phyloP scores from a whole-genome alignment of 1,140 invertebrate genomes.

The Vanessa tameamea region DNA sequence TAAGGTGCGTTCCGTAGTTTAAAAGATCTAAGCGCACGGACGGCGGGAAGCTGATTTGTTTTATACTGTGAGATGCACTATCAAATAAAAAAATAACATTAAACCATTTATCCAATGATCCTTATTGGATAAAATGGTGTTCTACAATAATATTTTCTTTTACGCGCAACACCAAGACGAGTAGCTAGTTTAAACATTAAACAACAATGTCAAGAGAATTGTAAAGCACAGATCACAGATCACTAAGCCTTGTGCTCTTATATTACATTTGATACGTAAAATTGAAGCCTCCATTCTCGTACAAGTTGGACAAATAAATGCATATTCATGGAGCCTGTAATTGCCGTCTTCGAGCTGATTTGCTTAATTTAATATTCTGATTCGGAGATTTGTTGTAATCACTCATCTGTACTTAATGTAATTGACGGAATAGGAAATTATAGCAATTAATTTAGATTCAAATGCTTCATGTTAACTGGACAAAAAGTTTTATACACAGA shows the following conservation, averaged over 20 bases:
- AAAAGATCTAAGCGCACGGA: no score
- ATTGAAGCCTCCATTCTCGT: background rate
- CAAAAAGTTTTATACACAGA: no score
- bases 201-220: background rate
- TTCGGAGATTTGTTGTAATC: background rate
- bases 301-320: background rate
- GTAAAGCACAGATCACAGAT: background rate
- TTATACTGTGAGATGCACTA: no score
- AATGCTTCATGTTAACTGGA: no score
- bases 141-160: no score
- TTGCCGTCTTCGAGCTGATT: conserved; percentile 5
- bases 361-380: conserved; percentile 5
- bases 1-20: no score
- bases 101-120: no score
- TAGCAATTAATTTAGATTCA: background rate
- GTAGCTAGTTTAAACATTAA: no score
- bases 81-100: no score
- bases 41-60: no score
- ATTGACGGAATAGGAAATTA: background rate
- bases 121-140: no score
- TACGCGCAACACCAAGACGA: no score
- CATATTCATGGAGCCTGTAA: conserved; percentile 6
- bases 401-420: background rate
- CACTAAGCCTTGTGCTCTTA: background rate
- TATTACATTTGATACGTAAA: background rate